These are phyloP conservation scores for Monodelphis domestica DNA, from an alignment of 2,797 vertebrate species.

Conservation along the genomic window DNA sequence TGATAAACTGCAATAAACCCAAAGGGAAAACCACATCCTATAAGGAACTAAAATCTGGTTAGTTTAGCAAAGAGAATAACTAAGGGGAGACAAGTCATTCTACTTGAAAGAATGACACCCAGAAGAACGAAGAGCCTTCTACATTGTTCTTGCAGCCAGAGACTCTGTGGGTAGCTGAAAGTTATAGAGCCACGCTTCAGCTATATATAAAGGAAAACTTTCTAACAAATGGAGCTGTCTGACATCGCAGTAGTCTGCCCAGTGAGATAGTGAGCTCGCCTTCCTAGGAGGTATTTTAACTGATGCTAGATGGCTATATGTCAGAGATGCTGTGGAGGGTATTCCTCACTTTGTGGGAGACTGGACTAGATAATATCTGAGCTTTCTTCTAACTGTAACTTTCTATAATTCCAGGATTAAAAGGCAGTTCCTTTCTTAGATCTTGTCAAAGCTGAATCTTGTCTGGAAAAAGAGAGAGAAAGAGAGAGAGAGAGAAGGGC, in stretches of 20 bases:
- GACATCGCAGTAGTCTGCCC: background rate
- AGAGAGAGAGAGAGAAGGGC: conserved; percentile 20
- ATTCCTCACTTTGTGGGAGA: background rate
- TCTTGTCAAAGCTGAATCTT: conserved; percentile 29
- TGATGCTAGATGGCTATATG: conserved; percentile 8
- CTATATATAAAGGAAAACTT: conserved; percentile 18
- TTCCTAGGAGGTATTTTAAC: background rate
- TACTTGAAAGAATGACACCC: background rate
- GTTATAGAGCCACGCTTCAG: background rate
- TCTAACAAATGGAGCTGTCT: background rate
- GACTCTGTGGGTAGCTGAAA: conserved; percentile 5
- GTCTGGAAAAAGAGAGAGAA: conserved; percentile 9
- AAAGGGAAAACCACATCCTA: background rate
- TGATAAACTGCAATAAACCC: conserved; percentile 1
- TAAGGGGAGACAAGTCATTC: background rate
- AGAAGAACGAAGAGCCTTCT: conserved; percentile 6
- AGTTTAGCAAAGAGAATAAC: background rate
- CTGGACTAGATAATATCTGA: background rate
- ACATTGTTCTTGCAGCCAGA: background rate
- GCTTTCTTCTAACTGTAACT: conserved; percentile 14
- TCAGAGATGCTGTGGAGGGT: background rate
- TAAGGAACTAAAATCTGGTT: background rate
- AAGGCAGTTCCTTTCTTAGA: background rate
- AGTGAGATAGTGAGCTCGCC: background rate
- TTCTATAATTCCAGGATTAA: conserved; percentile 6